Evolutionary conservation across 2,113 vertebrate species (phyloP), one percentile per base, ranked within the genome.

Genomic region (Ovibos moschatus): DNA sequence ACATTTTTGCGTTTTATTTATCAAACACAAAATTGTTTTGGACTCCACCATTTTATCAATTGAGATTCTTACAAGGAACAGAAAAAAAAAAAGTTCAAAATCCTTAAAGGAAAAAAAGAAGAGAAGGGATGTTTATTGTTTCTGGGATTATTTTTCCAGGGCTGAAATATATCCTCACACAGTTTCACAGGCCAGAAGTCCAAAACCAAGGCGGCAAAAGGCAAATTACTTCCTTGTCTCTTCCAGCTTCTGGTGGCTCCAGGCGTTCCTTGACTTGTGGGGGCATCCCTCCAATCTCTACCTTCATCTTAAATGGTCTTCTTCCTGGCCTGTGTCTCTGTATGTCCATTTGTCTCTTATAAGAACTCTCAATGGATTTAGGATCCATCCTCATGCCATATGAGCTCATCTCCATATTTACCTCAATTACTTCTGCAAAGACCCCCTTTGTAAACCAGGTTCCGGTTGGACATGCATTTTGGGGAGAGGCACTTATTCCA

Each of bases 171-270:
- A 27, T 4, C 28, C 25, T 87, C n/a, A 91, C n/a, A 55, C 1
- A 33, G 53, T 30, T 87, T 25, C 40, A 60, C 30, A 28, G 25
- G 15, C 43, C n/a, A 47, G 5, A 78, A 83, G 53, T 84, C 19
- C 13, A 45, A 74, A 83, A 33, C 21, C 83, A 87, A 62, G n/a
- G 15, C 19, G 6, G n/a, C 78, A 53, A 14, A 6, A 30, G 21
- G 36, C 36, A 5, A 58, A 30, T 7, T 7, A 11, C 12, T 17
- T 17, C 79, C 19, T 8, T 28, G 36, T 13, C 43, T 23, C 85
- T 64, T 47, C 47, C 17, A n/a, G 15, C 10, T 7, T 57, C 19
- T 2, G 11, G 27, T 21, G 2, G 3, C 3, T 2, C 50, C 8
- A 53, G 21, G 27, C 4, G 0, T 14, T 43, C 55, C 55, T 79